A percentile compares a stretch with the other conserved stretches of the same genome.
phyloP scores from a whole-genome alignment of 2,113 vertebrate genomes.

The Prietella phreatophila region DNA sequence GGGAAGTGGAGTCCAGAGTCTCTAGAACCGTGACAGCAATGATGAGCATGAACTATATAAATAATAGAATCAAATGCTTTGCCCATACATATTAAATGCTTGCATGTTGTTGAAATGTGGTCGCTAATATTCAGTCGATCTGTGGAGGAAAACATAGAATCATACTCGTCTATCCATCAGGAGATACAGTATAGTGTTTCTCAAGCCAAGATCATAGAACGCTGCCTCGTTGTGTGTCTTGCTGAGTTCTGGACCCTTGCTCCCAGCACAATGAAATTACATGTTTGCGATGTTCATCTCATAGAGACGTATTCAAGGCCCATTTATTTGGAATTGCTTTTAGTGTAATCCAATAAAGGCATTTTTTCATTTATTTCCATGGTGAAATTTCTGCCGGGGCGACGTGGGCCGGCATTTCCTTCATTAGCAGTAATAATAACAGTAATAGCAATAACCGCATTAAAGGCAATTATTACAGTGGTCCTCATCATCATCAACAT shows the following conservation, averaged over 20 bases:
- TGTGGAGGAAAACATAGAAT: neutral
- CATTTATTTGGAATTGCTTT: constrained; percentile 81
- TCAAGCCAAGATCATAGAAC: neutral
- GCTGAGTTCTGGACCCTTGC: constrained; percentile 50
- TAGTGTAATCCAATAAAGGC: constrained; percentile 79
- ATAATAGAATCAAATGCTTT: neutral
- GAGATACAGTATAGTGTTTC: neutral
- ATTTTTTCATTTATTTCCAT: constrained; percentile 81
- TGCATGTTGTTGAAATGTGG: neutral
- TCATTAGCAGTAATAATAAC: constrained; percentile 79
- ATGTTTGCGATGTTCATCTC: constrained; percentile 66
- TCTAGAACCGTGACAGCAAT: too few species aligned
- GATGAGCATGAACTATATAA: neutral
- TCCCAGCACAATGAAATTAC: constrained; percentile 74
- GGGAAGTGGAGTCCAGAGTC: too few species aligned
- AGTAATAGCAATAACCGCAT: constrained; percentile 77
- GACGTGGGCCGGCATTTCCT: constrained; percentile 71
- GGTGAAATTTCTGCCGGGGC: constrained; percentile 77
- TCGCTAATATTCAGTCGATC: neutral
- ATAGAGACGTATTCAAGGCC: constrained; percentile 74
- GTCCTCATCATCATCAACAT: constrained; percentile 64
- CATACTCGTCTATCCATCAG: constrained; percentile 2
- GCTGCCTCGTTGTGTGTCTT: constrained; percentile 35
- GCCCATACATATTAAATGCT: neutral
- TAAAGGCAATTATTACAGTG: constrained; percentile 74